These are phyloP conservation scores for Perca flavescens DNA, from an alignment of 2,113 vertebrate genomes.

Conservation along the genomic window DNA sequence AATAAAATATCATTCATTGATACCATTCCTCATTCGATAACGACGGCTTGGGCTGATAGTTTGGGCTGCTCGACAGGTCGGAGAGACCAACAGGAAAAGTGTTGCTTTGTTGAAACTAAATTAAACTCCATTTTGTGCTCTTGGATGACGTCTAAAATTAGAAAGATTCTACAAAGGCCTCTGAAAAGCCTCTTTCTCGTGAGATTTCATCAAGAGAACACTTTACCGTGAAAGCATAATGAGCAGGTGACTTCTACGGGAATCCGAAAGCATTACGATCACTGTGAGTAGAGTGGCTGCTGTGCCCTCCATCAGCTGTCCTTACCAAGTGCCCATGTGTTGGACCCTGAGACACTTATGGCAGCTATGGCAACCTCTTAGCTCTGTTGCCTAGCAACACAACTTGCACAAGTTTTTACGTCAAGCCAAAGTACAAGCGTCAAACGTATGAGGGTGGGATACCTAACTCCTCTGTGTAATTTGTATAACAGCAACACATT, in stretches of 20 bases:
- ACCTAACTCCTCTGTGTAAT: background rate
- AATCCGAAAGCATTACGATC: constrained; percentile 28
- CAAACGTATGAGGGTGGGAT: background rate
- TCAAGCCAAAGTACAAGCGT: background rate
- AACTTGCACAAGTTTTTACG: background rate
- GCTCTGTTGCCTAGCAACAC: constrained; percentile 31
- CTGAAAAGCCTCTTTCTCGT: background rate
- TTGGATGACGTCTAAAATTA: background rate
- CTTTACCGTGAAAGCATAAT: background rate
- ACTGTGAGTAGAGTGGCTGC: constrained; percentile 26
- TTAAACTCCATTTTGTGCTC: background rate
- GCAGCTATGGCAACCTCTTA: background rate
- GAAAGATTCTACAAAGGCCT: background rate
- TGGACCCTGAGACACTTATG: constrained; percentile 9
- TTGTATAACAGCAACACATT: background rate
- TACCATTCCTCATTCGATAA: background rate
- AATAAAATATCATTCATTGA: no score
- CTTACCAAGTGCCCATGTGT: background rate
- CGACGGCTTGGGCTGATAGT: constrained; percentile 28
- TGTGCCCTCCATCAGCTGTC: constrained; percentile 31
- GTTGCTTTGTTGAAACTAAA: constrained; percentile 13
- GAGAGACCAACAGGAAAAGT: background rate
- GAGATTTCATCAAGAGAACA: background rate
- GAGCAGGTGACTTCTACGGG: background rate
- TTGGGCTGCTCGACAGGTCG: constrained; percentile 15